Base-by-base conservation (phyloP, 1,140 invertebrate species). In the Drosophila pseudoananassae region DNA sequence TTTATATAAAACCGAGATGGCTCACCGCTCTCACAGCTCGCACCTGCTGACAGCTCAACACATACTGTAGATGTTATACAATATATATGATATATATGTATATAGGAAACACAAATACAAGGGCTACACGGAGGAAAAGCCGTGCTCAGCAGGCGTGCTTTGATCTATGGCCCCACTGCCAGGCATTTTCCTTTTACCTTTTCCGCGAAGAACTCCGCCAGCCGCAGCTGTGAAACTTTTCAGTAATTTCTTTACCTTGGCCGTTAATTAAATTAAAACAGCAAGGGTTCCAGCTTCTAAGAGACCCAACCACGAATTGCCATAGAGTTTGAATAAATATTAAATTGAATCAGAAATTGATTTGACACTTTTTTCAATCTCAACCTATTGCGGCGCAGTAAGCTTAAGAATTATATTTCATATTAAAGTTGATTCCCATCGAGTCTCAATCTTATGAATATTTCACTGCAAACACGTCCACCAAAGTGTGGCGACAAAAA, bases 181-280 rank as follows among this genome's bases (percentile, higher is more conserved):
- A 51, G 60, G 57, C 56, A 61, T 57, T 50, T 65, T 64, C 58
- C 46, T 74, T 47, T 57, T 29, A 10, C 38, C 46, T 74, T 76
- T 75, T 60, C 45, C 72, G 45, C 38, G 53, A 82, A 78, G 60
- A 58, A 63, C 72, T 58, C 47, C 61, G 56, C 76, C 69, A 65
- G 46, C 38, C 54, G 43, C 65, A 70, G 51, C 50, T 47, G 64
- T 47, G 31, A 46, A 70, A 75, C 36, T 52, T 49, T 55, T 65
- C 29, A 54, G 83, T 78, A 88, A 88, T 88, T 82, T 85, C 61
- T 75, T 61, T 60, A 66, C 79, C 65, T 69, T 71, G 54, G 68
- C 60, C 74, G 78, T 78, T 87, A 82, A 87, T 87, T 88, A 82
- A 87, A 87, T 87, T 88, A 87, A 78, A 75, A 61, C 73, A 68